phyloP scores from a whole-genome alignment of 2,113 vertebrate genomes.

The Lamprotornis superbus region DNA sequence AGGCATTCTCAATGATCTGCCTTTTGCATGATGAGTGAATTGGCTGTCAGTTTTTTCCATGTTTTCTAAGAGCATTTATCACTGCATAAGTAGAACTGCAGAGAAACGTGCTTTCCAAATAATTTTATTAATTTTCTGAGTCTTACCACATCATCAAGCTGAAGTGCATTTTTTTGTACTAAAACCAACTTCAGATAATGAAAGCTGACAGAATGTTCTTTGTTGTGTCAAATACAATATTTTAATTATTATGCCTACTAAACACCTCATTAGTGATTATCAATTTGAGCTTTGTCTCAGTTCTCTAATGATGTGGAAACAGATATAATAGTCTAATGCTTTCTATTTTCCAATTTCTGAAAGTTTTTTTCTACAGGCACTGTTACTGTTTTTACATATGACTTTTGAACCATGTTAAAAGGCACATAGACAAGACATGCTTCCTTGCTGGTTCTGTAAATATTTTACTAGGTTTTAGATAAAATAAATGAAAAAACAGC shows the following conservation, averaged over 20 bases:
- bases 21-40: not conserved
- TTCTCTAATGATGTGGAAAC: not conserved
- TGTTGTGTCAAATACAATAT: not conserved
- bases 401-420: not conserved
- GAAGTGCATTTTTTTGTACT: not conserved
- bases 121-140: accelerated
- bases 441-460: not conserved
- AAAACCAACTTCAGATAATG: not conserved
- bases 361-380: not conserved
- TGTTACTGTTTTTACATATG: not conserved
- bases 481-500: not conserved
- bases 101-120: not conserved
- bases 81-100: not conserved
- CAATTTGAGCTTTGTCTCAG: not conserved
- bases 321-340: not conserved
- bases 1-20: not conserved
- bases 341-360: not conserved
- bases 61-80: not conserved
- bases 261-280: not conserved
- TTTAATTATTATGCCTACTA: not conserved
- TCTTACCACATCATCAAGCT: not conserved
- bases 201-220: not conserved
- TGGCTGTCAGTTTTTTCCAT: not conserved
- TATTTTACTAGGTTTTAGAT: not conserved
- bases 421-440: not conserved